Evolutionary conservation across 2,888 invertebrate genomes (phyloP).

Genomic region (Diadromus collaris): DNA sequence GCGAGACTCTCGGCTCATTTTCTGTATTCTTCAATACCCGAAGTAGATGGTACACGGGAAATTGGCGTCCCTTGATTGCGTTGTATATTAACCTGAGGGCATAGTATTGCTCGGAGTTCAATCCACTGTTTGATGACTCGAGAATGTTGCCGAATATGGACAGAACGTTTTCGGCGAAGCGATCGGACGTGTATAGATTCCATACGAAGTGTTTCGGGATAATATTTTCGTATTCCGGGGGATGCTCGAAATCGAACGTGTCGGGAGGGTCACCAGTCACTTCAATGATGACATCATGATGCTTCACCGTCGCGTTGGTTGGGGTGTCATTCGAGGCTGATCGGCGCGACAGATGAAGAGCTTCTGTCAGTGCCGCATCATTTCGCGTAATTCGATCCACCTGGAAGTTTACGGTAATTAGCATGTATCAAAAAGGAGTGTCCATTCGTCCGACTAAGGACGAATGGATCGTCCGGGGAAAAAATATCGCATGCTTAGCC

Average conservation of each 20-base stretch:
- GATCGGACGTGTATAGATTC: constrained; percentile 46
- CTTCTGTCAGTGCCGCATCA: neutral
- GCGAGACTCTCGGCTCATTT: constrained; percentile 35
- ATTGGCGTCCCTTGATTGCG: constrained; percentile 58
- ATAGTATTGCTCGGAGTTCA: constrained; percentile 61
- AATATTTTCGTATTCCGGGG: neutral
- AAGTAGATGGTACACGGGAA: constrained; percentile 59
- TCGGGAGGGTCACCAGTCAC: neutral
- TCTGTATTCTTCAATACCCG: constrained; percentile 37
- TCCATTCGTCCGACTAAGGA: too few species aligned
- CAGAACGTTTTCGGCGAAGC: constrained; percentile 63
- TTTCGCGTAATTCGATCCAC: neutral
- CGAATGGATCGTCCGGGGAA: too few species aligned
- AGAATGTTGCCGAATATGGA: constrained; percentile 64
- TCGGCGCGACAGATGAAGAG: constrained; percentile 15
- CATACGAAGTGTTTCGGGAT: constrained; percentile 27
- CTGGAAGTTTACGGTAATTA: neutral
- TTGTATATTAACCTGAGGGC: constrained; percentile 61
- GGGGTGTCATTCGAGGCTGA: neutral
- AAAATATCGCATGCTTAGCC: too few species aligned
- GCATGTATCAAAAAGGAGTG: too few species aligned
- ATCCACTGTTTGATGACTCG: constrained; percentile 43
- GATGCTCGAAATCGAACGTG: neutral
- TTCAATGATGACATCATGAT: neutral
- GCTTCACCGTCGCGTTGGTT: constrained; percentile 13